Percentiles rank a stretch among this genome's conserved stretches.
These are phyloP conservation scores for Octodon degus DNA, from an alignment of 2,113 vertebrate species.

Conservation along the genomic window DNA sequence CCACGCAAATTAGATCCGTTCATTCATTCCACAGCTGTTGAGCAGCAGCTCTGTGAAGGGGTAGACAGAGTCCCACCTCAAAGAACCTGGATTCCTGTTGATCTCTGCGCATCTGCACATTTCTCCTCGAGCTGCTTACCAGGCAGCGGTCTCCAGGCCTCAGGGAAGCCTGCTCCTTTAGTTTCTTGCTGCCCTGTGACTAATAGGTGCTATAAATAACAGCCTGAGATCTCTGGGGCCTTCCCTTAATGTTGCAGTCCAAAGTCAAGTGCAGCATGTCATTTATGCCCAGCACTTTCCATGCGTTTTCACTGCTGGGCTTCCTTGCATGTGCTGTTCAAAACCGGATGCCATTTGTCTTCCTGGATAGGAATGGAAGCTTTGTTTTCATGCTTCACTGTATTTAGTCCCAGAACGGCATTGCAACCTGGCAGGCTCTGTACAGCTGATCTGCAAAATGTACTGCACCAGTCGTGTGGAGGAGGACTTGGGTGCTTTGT, in stretches of 20 bases:
- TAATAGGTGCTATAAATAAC: neutral
- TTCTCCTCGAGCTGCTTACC: neutral
- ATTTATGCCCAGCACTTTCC: neutral
- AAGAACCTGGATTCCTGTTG: neutral
- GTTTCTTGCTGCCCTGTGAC: neutral
- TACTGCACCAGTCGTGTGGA: slow-evolving; percentile 37
- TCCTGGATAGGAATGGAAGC: neutral
- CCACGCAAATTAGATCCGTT: neutral
- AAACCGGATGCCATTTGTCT: slow-evolving; percentile 49
- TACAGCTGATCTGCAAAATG: slow-evolving; percentile 37
- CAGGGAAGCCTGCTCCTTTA: neutral
- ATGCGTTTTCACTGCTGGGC: neutral
- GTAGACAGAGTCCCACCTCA: neutral
- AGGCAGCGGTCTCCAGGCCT: neutral
- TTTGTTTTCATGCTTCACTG: slow-evolving; percentile 19
- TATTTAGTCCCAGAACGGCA: slow-evolving; percentile 22
- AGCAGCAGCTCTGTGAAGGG: neutral
- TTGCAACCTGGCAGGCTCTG: neutral
- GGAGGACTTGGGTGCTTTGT: slow-evolving; percentile 42
- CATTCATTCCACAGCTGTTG: neutral
- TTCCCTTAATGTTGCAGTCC: neutral
- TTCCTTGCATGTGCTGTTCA: slow-evolving; percentile 46
- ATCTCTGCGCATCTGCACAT: neutral
- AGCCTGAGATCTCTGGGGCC: neutral
- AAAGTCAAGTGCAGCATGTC: neutral